A percentile compares a stretch with the other conserved stretches of the same genome.
phyloP scores from a whole-genome alignment of 2,113 vertebrate genomes.

The Dipodomys ordii region DNA sequence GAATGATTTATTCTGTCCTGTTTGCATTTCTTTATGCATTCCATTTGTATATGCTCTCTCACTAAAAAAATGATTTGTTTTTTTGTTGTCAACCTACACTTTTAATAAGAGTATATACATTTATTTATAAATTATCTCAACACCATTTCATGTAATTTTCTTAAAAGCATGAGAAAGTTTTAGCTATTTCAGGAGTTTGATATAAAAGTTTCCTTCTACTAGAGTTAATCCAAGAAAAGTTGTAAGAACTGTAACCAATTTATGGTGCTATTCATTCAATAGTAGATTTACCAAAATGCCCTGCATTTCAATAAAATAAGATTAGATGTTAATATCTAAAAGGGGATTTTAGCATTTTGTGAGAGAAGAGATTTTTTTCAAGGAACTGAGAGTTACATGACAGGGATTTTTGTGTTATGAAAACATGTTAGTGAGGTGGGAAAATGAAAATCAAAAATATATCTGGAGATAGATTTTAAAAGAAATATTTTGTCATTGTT shows the following conservation, averaged over 20 bases:
- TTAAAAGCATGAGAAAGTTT: slow-evolving; percentile 25
- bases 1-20: slow-evolving; percentile 31
- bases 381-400: neutral
- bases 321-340: slow-evolving; percentile 13
- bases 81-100: neutral
- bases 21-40: slow-evolving; percentile 56
- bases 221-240: slow-evolving; percentile 12
- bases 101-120: slow-evolving; percentile 7
- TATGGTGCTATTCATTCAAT: neutral
- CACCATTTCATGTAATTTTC: slow-evolving; percentile 28
- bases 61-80: slow-evolving; percentile 55
- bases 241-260: slow-evolving; percentile 9
- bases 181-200: slow-evolving; percentile 42
- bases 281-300: slow-evolving; percentile 31
- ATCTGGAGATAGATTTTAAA: slow-evolving; percentile 24
- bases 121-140: slow-evolving; percentile 28
- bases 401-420: slow-evolving; percentile 1
- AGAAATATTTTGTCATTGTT: slow-evolving; percentile 16
- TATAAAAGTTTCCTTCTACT: slow-evolving; percentile 37
- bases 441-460: slow-evolving; percentile 40
- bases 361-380: neutral
- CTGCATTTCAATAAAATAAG: slow-evolving; percentile 23
- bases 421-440: neutral
- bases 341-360: neutral
- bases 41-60: slow-evolving; percentile 13